Evolutionary conservation across 2,113 vertebrate genomes (phyloP).

Genomic region (Anser cygnoides): DNA sequence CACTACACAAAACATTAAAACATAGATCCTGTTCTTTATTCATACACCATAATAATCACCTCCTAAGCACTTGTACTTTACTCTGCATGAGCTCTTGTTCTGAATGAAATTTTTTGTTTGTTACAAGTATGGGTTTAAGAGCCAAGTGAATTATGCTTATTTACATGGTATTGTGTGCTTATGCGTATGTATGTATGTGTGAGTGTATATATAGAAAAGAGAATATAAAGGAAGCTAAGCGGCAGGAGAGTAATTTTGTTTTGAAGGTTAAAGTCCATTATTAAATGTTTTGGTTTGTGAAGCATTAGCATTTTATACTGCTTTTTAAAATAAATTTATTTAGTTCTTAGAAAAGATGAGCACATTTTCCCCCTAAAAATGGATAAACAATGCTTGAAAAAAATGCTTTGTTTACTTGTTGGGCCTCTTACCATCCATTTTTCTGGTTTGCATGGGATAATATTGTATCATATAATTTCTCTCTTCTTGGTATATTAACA

Average conservation of each 20-base stretch:
- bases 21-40: background rate
- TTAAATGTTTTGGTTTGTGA: background rate
- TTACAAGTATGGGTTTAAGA: background rate
- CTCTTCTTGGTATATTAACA: background rate
- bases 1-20: background rate
- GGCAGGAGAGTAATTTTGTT: background rate
- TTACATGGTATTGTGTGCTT: background rate
- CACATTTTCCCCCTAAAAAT: fast-evolving
- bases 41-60: background rate
- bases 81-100: background rate
- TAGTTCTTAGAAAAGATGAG: background rate
- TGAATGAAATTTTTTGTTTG: background rate
- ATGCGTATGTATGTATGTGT: background rate
- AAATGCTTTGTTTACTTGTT: background rate
- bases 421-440: background rate
- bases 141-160: background rate
- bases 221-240: background rate
- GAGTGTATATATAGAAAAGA: background rate
- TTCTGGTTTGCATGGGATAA: background rate
- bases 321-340: background rate
- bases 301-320: background rate
- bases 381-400: background rate
- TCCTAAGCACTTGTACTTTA: background rate
- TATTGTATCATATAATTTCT: fast-evolving
- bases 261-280: background rate